Evolutionary conservation across 1,140 invertebrate species (phyloP), one percentile per base, ranked within the genome.

Genomic region (Trachymyrmex cornetzi): DNA sequence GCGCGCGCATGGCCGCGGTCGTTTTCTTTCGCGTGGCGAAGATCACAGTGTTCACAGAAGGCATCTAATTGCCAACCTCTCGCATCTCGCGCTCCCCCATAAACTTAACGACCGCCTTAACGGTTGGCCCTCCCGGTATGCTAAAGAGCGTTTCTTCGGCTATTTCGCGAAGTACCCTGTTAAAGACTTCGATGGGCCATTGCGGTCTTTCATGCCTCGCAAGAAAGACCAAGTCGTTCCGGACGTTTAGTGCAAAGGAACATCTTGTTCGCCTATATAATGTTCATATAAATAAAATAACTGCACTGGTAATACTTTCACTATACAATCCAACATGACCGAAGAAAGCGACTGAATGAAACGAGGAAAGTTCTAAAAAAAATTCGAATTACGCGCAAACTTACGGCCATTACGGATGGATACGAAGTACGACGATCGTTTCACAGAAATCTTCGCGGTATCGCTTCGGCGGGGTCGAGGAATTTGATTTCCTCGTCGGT

Each of bases 91-190:
- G 88, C 91, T 90, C 87, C 85, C 87, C 91, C 91, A 92, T 93
- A 93, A 93, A 92, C 88, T 93, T 93, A 93, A 93, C 92, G 91
- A 93, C 92, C 89, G 90, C 55, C 91, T 91, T 88, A 93, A 93
- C 92, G 87, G 90, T 93, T 93, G 89, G 92, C 92, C 93, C 93
- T 91, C 90, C 89, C 92, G 92, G 93, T 93, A 94, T 93, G 93
- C 91, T 94, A 93, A 94, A 91, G 92, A 93, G 75, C 82, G 77
- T 92, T 92, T 92, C 89, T 92, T 91, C 90, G 87, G 91, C 80
- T 89, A 92, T 91, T 92, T 91, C 91, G 85, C 91, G 88, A 93
- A 93, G 93, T 93, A 93, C 92, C 90, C 92, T 92, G 92, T 93
- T 93, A 94, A 94, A 93, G 91, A 92, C 87, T 91, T 88, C 86